phyloP scores from a whole-genome alignment of 2,888 invertebrate genomes.

The Alviniconcha strummeri region DNA sequence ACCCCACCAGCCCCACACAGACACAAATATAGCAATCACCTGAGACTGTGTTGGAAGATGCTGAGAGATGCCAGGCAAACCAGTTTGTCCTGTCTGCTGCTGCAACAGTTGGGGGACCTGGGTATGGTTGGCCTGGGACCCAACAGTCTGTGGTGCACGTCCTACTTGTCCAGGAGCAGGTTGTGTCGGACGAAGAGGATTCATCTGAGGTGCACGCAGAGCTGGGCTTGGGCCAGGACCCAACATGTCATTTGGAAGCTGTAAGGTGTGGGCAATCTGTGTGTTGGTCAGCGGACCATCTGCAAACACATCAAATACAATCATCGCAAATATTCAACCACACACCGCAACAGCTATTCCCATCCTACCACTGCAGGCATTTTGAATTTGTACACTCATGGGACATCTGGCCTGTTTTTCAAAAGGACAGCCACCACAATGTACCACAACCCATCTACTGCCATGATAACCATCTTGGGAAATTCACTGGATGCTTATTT shows the following conservation, averaged over 20 bases:
- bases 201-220: slow-evolving; percentile 23
- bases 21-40: not conserved
- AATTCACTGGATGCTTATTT: no score
- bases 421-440: no score
- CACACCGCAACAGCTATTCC: no score
- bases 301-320: slow-evolving; percentile 31
- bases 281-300: slow-evolving; percentile 55
- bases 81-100: slow-evolving; percentile 32
- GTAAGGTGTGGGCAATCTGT: slow-evolving; percentile 36
- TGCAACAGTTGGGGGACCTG: slow-evolving; percentile 42
- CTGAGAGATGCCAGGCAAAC: slow-evolving; percentile 5
- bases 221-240: slow-evolving; percentile 20
- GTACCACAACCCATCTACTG: no score
- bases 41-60: slow-evolving; percentile 29
- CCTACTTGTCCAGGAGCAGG: slow-evolving; percentile 36
- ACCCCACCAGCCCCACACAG: no score
- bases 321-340: no score
- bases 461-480: no score
- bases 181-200: slow-evolving; percentile 32
- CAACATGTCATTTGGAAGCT: slow-evolving; percentile 35
- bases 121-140: slow-evolving; percentile 38
- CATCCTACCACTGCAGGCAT: no score
- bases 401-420: no score
- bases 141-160: slow-evolving; percentile 35
- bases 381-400: no score